Evolutionary conservation across 2,888 invertebrate species (phyloP), one percentile per base, ranked within the genome.

Genomic region (Pristionchus entomophagus): DNA sequence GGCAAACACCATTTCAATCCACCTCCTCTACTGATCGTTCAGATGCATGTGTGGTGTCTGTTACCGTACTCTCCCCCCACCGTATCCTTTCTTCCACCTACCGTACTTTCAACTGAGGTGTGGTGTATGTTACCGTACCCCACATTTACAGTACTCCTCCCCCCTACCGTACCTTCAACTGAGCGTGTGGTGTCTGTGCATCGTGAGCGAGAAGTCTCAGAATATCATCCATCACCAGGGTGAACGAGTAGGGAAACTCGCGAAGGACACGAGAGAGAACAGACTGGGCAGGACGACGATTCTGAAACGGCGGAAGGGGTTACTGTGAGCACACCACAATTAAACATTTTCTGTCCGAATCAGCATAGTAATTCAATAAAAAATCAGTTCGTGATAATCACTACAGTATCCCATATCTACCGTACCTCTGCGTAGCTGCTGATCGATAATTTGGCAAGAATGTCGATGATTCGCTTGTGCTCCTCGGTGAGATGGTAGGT

Each of bases 231-330:
- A 96, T 94, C 0, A 97, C 93, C 5, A 95, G 94, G 5, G 95
- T 95, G 94, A 96, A 96, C 0, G 96, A 96, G 93, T 96, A 96
- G 0, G 96, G 95, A 93, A 96, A 96, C 92, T 95, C 95, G 38
- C 89, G 86, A 1, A 89, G 85, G 35, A 88, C 88, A 19, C 73
- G 69, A 35, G 88, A 82, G 17, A 91, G 83, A 22, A 89, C 88
- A 14, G 84, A 51, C 65, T 91, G 90, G 0, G 90, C 89, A 26
- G 88, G 86, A n/a, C 87, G 73, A n/a, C 91, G 88, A 53, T 89
- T 89, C 89, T 89, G 86, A 26, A 84, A 32, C 19, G 35, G 81
- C 69, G 29, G 14, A 51, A 19, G 51, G 26, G 59, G 59, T 59
- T 59, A 59, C 26, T 22, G 59, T 59, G 22, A 62, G 32, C 26